phyloP scores from a whole-genome alignment of 2,797 vertebrate species.

The Tokudaia muenninki region DNA sequence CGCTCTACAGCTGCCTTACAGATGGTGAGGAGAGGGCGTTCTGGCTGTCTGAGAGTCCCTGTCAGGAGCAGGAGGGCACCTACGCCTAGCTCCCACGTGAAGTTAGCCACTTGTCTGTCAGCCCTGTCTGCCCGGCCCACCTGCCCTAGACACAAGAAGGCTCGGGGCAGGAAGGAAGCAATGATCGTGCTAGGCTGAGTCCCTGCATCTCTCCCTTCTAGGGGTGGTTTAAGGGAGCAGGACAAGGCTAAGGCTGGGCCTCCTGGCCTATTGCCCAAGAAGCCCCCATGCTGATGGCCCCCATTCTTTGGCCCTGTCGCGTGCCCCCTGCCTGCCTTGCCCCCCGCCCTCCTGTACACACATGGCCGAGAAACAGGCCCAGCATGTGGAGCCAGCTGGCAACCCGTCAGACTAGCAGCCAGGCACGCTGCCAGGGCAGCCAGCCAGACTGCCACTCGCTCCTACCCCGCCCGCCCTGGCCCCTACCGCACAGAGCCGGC shows the following conservation, averaged over 20 bases:
- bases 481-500: background rate
- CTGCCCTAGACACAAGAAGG: background rate
- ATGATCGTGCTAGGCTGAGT: fast-evolving
- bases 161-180: background rate
- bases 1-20: background rate
- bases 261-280: background rate
- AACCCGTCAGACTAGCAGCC: slow-evolving; percentile 92
- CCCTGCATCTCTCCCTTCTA: background rate
- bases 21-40: background rate
- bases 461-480: slow-evolving; percentile 62
- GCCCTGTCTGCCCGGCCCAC: background rate
- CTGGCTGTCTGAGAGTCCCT: background rate
- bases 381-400: slow-evolving; percentile 94
- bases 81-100: background rate
- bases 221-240: fast-evolving
- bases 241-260: background rate
- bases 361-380: slow-evolving; percentile 86
- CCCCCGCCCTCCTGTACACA: slow-evolving; percentile 62
- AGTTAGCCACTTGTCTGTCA: too few relatives aligned
- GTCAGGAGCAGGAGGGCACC: background rate
- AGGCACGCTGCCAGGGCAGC: slow-evolving; percentile 89
- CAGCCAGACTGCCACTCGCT: slow-evolving; percentile 87
- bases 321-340: slow-evolving; percentile 61
- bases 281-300: background rate
- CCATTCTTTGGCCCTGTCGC: slow-evolving; percentile 55